Percentiles rank a stretch among this genome's conserved stretches.
These are phyloP conservation scores for Dromiciops gliroides DNA, from an alignment of 2,113 vertebrate genomes.

Conservation along the genomic window DNA sequence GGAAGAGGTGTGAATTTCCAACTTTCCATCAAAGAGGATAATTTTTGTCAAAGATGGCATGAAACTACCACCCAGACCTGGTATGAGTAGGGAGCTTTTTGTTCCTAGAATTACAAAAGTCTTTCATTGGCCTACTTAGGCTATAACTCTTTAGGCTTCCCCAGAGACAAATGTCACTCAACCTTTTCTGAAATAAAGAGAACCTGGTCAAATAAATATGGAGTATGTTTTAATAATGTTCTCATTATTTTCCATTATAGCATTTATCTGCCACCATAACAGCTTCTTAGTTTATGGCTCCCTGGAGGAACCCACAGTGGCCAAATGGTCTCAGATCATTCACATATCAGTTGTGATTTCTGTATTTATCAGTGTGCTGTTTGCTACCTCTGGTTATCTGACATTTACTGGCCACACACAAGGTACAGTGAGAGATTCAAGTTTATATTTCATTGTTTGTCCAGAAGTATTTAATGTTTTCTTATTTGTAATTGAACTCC, in stretches of 20 bases:
- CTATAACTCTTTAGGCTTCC: slow-evolving; percentile 15
- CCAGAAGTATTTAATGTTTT: neutral
- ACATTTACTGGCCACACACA: slow-evolving; percentile 96
- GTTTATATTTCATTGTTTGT: neutral
- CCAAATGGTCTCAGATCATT: slow-evolving; percentile 91
- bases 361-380: slow-evolving; percentile 87
- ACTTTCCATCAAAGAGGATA: neutral
- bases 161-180: slow-evolving; percentile 11
- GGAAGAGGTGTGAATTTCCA: neutral
- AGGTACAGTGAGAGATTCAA: slow-evolving; percentile 84
- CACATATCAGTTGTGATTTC: slow-evolving; percentile 90
- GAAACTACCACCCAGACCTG: neutral
- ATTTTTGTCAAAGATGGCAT: slow-evolving; percentile 16
- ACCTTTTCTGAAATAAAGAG: slow-evolving; percentile 30
- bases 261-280: slow-evolving; percentile 97
- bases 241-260: slow-evolving; percentile 83
- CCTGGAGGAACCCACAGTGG: slow-evolving; percentile 89
- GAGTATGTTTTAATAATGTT: slow-evolving; percentile 40
- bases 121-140: slow-evolving; percentile 24
- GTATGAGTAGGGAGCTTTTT: slow-evolving; percentile 24
- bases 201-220: neutral
- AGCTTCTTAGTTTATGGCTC: slow-evolving; percentile 96
- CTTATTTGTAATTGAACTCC: neutral
- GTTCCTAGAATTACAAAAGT: slow-evolving; percentile 21
- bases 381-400: slow-evolving; percentile 90